Evolutionary conservation across 2,113 vertebrate genomes (phyloP).

Genomic region (Pampusana beccarii): DNA sequence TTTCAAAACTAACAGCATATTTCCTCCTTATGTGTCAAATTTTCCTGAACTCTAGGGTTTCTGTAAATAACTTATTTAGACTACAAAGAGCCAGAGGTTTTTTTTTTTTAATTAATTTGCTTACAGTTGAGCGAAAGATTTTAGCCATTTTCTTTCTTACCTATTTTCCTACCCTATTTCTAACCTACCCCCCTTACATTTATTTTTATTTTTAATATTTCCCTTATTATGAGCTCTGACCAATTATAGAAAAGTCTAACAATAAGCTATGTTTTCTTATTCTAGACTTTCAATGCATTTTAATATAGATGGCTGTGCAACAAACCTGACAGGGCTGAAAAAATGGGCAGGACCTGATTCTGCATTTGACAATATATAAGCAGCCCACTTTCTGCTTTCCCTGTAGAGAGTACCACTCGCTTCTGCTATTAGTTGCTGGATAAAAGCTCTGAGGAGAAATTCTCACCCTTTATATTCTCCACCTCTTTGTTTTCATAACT

Average conservation of each 20-base stretch:
- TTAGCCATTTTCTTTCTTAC: background rate
- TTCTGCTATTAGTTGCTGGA: background rate
- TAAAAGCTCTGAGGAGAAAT: background rate
- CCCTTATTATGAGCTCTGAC: background rate
- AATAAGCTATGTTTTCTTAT: background rate
- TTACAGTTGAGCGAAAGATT: background rate
- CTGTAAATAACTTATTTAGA: background rate
- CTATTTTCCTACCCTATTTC: background rate
- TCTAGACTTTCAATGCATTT: background rate
- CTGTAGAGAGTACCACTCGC: background rate
- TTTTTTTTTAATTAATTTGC: background rate
- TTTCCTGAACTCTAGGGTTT: background rate
- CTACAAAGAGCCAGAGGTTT: background rate
- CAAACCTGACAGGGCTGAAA: background rate
- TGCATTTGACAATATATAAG: background rate
- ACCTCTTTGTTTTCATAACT: background rate
- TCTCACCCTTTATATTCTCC: background rate
- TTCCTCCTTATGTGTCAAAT: background rate
- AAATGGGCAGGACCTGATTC: background rate
- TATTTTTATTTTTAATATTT: background rate
- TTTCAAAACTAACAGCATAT: background rate
- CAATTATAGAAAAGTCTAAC: background rate
- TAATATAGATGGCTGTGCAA: background rate
- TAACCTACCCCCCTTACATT: background rate
- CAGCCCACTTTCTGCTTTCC: background rate